Percentiles rank a stretch among this genome's conserved stretches.
These are phyloP conservation scores for Microchrysa polita DNA, from an alignment of 2,888 invertebrate species.

Conservation along the genomic window DNA sequence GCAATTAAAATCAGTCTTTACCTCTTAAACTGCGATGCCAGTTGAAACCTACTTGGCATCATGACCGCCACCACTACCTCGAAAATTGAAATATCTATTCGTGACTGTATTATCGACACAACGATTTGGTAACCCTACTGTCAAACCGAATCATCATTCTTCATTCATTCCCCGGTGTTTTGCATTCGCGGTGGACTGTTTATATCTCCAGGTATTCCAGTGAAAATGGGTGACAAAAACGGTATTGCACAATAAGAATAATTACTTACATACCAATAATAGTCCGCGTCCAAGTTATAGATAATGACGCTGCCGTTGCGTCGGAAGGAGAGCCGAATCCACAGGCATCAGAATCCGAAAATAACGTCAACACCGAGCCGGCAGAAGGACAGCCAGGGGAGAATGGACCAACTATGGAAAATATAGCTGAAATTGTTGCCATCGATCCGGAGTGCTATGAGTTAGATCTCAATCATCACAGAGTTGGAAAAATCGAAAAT, in stretches of 20 bases:
- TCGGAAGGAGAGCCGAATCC: background rate
- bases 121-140: background rate
- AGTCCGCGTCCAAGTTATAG: constrained; percentile 33
- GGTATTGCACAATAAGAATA: background rate
- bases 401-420: constrained; percentile 51
- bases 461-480: constrained; percentile 90
- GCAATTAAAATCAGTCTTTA: too few species aligned
- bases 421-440: constrained; percentile 60
- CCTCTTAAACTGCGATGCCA: too few species aligned
- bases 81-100: background rate
- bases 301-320: background rate
- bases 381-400: background rate
- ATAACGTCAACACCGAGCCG: background rate
- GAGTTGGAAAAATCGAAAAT: constrained; percentile 85
- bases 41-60: too few species aligned
- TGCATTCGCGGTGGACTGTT: background rate
- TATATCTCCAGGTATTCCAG: background rate
- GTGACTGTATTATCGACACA: background rate
- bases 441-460: constrained; percentile 62
- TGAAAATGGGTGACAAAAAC: constrained; percentile 29
- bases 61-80: background rate
- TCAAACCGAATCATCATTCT: background rate
- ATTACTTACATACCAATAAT: constrained; percentile 11
- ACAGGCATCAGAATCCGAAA: background rate
- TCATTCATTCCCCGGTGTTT: background rate